Conservation (phyloP, 2,113 vertebrate genomes). For the Romanogobio albipinnatus region DNA sequence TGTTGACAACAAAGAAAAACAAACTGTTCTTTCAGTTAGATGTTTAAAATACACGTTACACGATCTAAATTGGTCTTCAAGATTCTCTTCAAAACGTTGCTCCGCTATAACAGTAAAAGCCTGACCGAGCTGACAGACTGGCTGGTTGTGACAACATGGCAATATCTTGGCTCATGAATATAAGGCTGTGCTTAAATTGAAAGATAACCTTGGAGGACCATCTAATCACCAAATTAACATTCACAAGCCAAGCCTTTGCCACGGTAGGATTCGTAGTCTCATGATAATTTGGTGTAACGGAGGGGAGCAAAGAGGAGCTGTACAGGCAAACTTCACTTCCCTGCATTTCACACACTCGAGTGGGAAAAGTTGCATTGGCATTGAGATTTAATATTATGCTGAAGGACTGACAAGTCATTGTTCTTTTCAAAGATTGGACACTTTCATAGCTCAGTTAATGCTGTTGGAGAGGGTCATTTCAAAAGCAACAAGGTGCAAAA, state of each 20-base stretch:
- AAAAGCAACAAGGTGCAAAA: slow-evolving; percentile 27
- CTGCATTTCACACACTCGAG: neutral
- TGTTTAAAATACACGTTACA: neutral
- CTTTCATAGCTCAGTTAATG: neutral
- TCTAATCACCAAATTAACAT: neutral
- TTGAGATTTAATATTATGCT: neutral
- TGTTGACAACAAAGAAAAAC: neutral
- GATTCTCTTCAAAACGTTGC: neutral
- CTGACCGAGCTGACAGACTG: neutral
- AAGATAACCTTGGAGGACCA: neutral
- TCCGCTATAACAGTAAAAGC: neutral
- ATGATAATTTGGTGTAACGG: neutral
- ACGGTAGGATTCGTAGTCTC: neutral
- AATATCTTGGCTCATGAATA: neutral
- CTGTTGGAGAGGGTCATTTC: slow-evolving; percentile 5
- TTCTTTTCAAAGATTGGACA: neutral
- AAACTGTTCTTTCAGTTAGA: neutral
- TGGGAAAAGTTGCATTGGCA: neutral
- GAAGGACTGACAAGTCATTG: neutral
- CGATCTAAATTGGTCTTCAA: neutral
- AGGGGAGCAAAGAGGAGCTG: neutral
- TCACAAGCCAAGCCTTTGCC: neutral
- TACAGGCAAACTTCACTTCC: neutral
- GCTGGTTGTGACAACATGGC: neutral
- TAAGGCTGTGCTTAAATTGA: neutral